A percentile compares a stretch with the other conserved stretches of the same genome.
phyloP scores from a whole-genome alignment of 2,888 invertebrate species.

The Aphidius colemani region DNA sequence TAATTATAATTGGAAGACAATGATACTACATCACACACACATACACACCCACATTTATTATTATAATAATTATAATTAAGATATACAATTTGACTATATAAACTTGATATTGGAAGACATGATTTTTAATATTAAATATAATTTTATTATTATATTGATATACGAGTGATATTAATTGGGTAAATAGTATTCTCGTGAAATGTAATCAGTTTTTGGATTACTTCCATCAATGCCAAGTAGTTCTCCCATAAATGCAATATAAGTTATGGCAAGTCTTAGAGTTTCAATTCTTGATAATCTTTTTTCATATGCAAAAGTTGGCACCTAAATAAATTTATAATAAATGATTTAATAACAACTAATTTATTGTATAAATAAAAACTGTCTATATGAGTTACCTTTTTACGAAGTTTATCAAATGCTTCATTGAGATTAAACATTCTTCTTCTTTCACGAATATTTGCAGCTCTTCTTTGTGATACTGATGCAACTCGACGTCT shows the following conservation, averaged over 20 bases:
- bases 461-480: slow-evolving; percentile 89
- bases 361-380: neutral
- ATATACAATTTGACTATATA: neutral
- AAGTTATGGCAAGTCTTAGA: slow-evolving; percentile 89
- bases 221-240: slow-evolving; percentile 64
- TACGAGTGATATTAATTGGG: slow-evolving; percentile 39
- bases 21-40: neutral
- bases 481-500: slow-evolving; percentile 87
- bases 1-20: neutral
- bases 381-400: slow-evolving; percentile 64
- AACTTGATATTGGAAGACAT: slow-evolving; percentile 6
- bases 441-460: slow-evolving; percentile 87
- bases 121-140: neutral
- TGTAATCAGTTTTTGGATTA: slow-evolving; percentile 54
- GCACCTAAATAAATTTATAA: slow-evolving; percentile 65
- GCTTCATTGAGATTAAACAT: slow-evolving; percentile 97
- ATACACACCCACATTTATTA: too few relatives aligned
- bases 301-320: slow-evolving; percentile 96
- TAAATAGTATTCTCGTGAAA: slow-evolving; percentile 56
- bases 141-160: neutral
- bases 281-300: slow-evolving; percentile 94
- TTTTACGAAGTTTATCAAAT: slow-evolving; percentile 88
- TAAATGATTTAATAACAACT: neutral
- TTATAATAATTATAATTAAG: neutral
- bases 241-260: slow-evolving; percentile 96